Evolutionary conservation across 1,140 invertebrate genomes (phyloP).

Genomic region (Apis cerana): DNA sequence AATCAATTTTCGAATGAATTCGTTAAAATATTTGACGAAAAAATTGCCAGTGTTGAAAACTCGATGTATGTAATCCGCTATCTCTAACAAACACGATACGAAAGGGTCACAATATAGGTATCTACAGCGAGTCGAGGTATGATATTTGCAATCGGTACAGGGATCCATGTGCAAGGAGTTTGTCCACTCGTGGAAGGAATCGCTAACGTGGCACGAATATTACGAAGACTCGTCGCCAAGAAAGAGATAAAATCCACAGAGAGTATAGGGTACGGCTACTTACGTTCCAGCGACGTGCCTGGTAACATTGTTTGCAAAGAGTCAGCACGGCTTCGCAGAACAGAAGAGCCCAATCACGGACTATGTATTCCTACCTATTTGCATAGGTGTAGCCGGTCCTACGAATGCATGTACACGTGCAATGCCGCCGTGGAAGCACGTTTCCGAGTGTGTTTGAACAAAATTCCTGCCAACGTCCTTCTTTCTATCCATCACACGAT

Average conservation of each 20-base stretch:
- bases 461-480: conserved; percentile 60
- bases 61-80: neutral
- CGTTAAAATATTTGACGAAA: too few species aligned
- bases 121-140: neutral
- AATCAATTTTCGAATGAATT: too few species aligned
- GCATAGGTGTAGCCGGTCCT: conserved; percentile 67
- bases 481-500: neutral
- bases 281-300: conserved; percentile 60
- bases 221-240: conserved; percentile 15
- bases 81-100: neutral
- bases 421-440: conserved; percentile 65
- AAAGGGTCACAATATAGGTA: neutral
- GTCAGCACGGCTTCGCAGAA: conserved; percentile 57
- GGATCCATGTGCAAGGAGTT: neutral
- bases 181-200: neutral
- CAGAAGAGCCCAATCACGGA: conserved; percentile 30
- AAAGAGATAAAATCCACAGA: conserved; percentile 10
- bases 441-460: conserved; percentile 67
- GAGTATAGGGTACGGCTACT: conserved; percentile 39
- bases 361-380: conserved; percentile 53
- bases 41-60: too few species aligned
- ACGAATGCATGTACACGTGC: conserved; percentile 66
- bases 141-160: conserved; percentile 5
- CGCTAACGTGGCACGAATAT: conserved; percentile 35
- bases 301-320: conserved; percentile 69